Percentiles rank a stretch among this genome's conserved stretches.
Conservation (phyloP, 2,888 invertebrate genomes). For the Lordiphosa andalusiaca region DNA sequence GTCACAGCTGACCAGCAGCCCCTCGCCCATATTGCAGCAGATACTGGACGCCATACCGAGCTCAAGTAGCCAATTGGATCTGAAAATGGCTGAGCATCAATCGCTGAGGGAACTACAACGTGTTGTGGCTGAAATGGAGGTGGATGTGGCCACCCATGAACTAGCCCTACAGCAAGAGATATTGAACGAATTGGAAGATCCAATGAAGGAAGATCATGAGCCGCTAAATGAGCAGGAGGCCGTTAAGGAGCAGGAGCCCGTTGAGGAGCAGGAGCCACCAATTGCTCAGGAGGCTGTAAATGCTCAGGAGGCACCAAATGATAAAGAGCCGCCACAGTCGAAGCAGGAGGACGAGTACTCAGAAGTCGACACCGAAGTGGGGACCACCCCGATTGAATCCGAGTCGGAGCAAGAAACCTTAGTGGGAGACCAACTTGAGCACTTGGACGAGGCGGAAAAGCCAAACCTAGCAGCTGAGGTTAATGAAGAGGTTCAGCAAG, state of each 20-base stretch:
- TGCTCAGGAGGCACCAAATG: too few relatives aligned
- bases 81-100: constrained; percentile 41
- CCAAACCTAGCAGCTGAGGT: neutral
- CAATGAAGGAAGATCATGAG: neutral
- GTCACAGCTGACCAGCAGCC: constrained; percentile 1
- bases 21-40: constrained; percentile 5
- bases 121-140: constrained; percentile 65
- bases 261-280: too few relatives aligned
- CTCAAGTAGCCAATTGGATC: constrained; percentile 13
- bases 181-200: neutral
- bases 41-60: constrained; percentile 6
- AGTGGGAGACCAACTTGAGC: neutral
- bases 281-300: too few relatives aligned
- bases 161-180: constrained; percentile 15
- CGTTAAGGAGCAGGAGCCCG: too few relatives aligned
- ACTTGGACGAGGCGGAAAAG: neutral
- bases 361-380: too few relatives aligned
- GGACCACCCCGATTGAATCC: neutral
- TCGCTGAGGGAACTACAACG: constrained; percentile 50
- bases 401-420: neutral
- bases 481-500: neutral
- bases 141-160: constrained; percentile 30
- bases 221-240: too few relatives aligned
- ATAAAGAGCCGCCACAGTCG: neutral
- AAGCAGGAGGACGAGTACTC: neutral